Base-by-base conservation (phyloP, 2,113 vertebrate genomes). In the Cryptoleucopteryx plumbea region DNA sequence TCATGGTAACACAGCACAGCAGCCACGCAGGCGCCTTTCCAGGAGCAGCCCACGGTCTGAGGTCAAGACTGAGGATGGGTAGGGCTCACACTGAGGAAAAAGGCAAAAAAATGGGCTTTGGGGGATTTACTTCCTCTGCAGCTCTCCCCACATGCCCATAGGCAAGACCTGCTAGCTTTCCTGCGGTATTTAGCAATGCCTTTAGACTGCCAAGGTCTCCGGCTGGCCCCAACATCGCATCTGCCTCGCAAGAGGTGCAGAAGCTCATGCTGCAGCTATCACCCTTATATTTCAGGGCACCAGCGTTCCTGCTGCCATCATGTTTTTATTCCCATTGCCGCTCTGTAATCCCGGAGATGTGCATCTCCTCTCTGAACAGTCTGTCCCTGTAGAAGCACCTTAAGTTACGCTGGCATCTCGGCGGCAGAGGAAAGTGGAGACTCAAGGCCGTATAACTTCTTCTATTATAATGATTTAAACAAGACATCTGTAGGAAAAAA, bases 331-430 rank as follows among this genome's bases (percentile, higher is more conserved):
- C 55, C 47, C 23, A 2, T 23, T 50, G 50, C 72, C 3, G 2
- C 52, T 74, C 55, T 67, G 27, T 77, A 77, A 86, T 58, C 22
- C 55, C 12, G 15, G 63, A 48, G 29, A 21, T 0, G 0, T 42
- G 22, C 20, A 45, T 48, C 63, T 82, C 43, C 62, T 55, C 38
- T 55, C 72, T 1, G 0, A 59, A 34, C 47, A 7, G 12, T 29
- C 87, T 78, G 38, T 45, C 27, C 47, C 32, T 47, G 29, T 40
- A 53, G 40, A 42, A 26, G 11, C 27, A 77, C 29, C 50, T 38
- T 13, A 13, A 17, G 0, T 70, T 86, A 45, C 1, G 0, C 29
- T 1, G 1, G 16, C 2, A 0, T 63, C 48, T 62, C 82, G 40
- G 21, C 29, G 85, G 70, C 50, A 68, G 36, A 70, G 55, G 65